A percentile compares a stretch with the other conserved stretches of the same genome.
Evolutionary conservation across 2,113 vertebrate genomes (phyloP).

Genomic region (Excalfactoria chinensis): DNA sequence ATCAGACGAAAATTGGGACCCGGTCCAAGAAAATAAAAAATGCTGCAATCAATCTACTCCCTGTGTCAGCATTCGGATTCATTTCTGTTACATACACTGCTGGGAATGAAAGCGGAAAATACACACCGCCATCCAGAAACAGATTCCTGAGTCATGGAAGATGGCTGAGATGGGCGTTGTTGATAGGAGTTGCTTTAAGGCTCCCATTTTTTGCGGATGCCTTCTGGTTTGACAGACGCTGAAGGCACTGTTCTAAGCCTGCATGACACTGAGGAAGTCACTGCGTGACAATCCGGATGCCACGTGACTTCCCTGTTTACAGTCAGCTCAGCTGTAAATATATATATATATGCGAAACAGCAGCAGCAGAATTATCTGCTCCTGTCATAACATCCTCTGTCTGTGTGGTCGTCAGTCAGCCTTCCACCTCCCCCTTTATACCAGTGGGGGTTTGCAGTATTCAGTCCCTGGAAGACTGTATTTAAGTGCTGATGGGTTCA

Average conservation of each 20-base stretch:
- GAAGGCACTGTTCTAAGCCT: neutral
- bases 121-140: neutral
- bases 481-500: neutral
- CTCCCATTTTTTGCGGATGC: neutral
- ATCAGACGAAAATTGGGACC: constrained; percentile 52
- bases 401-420: neutral
- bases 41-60: constrained; percentile 43
- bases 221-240: neutral
- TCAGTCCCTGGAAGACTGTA: rapidly evolving
- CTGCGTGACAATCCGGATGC: rapidly evolving
- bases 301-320: constrained; percentile 26
- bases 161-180: neutral
- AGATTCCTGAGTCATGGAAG: constrained; percentile 31
- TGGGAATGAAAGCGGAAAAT: neutral
- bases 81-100: neutral
- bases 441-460: rapidly evolving
- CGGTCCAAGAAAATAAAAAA: constrained; percentile 34
- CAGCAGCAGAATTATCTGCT: neutral
- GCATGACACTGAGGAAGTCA: neutral
- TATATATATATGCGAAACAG: rapidly evolving
- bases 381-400: rapidly evolving
- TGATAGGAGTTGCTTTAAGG: neutral
- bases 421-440: neutral
- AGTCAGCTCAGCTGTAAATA: neutral
- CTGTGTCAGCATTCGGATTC: constrained; percentile 55